Evolutionary conservation across 2,113 vertebrate species (phyloP).

Genomic region (Martes martes): DNA sequence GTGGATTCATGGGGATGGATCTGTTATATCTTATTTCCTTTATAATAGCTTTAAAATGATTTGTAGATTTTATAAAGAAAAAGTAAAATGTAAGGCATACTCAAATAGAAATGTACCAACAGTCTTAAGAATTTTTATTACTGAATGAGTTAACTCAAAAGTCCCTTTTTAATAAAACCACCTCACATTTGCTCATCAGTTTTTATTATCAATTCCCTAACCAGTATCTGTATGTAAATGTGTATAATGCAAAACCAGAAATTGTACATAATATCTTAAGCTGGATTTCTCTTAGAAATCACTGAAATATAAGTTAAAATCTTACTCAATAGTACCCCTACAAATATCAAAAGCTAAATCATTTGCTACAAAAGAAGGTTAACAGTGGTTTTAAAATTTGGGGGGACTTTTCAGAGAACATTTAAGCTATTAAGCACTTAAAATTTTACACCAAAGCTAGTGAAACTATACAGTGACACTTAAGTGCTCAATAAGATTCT

Average conservation of each 20-base stretch:
- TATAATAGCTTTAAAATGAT: neutral
- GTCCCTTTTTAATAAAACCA: conserved; percentile 28
- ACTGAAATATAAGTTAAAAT: conserved; percentile 33
- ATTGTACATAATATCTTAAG: conserved; percentile 22
- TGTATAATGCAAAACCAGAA: conserved; percentile 20
- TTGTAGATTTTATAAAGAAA: neutral
- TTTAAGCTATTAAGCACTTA: conserved; percentile 18
- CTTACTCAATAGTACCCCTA: neutral
- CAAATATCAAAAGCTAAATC: conserved; percentile 34
- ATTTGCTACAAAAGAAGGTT: neutral
- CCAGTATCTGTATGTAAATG: neutral
- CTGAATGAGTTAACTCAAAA: neutral
- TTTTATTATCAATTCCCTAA: conserved; percentile 26
- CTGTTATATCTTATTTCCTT: neutral
- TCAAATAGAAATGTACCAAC: neutral
- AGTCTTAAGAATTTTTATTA: neutral
- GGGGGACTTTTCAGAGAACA: neutral
- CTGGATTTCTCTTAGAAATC: conserved; percentile 42
- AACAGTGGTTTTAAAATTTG: neutral
- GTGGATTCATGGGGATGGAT: neutral
- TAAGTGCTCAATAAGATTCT: neutral
- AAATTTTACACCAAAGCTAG: conserved; percentile 30
- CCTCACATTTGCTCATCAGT: conserved; percentile 13
- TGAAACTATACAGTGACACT: neutral
- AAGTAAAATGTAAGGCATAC: neutral